phyloP scores from a whole-genome alignment of 2,797 vertebrate species.

The Pseudochirops corinnae region DNA sequence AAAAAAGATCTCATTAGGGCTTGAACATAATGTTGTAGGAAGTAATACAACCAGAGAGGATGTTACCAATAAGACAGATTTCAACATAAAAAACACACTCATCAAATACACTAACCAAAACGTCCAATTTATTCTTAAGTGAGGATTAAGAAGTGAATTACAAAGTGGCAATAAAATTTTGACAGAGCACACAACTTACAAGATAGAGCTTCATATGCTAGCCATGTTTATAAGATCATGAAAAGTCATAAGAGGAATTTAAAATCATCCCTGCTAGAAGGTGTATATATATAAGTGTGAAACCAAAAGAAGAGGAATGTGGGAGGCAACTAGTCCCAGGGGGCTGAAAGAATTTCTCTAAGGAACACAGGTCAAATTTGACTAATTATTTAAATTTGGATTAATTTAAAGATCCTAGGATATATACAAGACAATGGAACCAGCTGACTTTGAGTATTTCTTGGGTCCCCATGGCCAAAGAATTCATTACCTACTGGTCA shows the following conservation, averaged over 20 bases:
- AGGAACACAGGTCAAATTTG: slow-evolving; percentile 24
- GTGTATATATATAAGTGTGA: slow-evolving; percentile 39
- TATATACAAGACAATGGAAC: slow-evolving; percentile 1
- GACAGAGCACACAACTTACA: background rate
- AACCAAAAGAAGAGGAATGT: slow-evolving; percentile 51
- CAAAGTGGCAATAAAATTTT: slow-evolving; percentile 45
- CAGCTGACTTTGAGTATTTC: background rate
- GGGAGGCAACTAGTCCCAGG: slow-evolving; percentile 57
- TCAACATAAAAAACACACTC: slow-evolving; percentile 51
- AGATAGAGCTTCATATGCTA: slow-evolving; percentile 21
- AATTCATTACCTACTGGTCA: background rate
- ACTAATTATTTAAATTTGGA: slow-evolving; percentile 63
- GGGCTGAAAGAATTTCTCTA: slow-evolving; percentile 49
- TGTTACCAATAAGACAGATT: slow-evolving; percentile 21
- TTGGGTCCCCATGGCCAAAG: background rate
- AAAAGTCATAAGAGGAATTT: slow-evolving; percentile 42
- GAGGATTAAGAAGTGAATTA: slow-evolving; percentile 25
- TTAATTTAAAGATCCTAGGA: slow-evolving; percentile 62
- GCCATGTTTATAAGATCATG: slow-evolving; percentile 49
- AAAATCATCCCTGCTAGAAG: slow-evolving; percentile 37
- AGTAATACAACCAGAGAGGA: slow-evolving; percentile 35
- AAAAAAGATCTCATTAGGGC: background rate
- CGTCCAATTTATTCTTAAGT: slow-evolving; percentile 17
- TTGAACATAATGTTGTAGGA: slow-evolving; percentile 30
- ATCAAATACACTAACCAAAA: slow-evolving; percentile 34